Percentiles rank a stretch among this genome's conserved stretches.
Evolutionary conservation across 2,113 vertebrate species (phyloP).

Genomic region (Probosciger aterrimus): DNA sequence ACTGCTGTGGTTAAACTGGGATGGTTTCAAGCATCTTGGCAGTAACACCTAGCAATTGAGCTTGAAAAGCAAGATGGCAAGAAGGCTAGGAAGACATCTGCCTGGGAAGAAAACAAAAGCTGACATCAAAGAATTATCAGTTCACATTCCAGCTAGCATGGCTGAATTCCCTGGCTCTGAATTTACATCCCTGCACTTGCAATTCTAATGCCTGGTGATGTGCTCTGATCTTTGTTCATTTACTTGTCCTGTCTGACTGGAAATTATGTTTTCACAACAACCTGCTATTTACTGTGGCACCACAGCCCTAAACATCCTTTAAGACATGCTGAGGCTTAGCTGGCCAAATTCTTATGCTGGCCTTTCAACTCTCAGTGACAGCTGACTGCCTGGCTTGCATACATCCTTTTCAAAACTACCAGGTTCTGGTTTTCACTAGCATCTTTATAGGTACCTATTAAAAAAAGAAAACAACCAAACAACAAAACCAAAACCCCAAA

Average conservation of each 20-base stretch:
- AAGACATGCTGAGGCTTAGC: background rate
- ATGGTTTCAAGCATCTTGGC: conserved; percentile 1
- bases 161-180: background rate
- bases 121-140: conserved; percentile 7
- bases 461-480: background rate
- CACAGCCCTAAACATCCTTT: background rate
- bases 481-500: background rate
- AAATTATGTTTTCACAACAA: conserved; percentile 48
- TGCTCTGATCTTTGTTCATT: conserved; percentile 9
- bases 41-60: background rate
- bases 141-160: background rate
- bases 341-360: background rate
- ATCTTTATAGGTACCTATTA: background rate
- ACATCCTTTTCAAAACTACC: background rate
- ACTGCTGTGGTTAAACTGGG: background rate
- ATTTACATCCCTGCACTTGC: conserved; percentile 19
- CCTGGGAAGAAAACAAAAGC: background rate
- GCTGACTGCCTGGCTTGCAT: background rate
- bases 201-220: background rate
- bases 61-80: background rate
- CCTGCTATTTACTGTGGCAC: conserved; percentile 40
- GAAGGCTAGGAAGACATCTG: background rate
- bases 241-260: conserved; percentile 34
- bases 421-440: background rate
- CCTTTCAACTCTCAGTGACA: background rate